These are phyloP conservation scores for Echiichthys vipera DNA, from an alignment of 2,797 vertebrate species.

Conservation along the genomic window DNA sequence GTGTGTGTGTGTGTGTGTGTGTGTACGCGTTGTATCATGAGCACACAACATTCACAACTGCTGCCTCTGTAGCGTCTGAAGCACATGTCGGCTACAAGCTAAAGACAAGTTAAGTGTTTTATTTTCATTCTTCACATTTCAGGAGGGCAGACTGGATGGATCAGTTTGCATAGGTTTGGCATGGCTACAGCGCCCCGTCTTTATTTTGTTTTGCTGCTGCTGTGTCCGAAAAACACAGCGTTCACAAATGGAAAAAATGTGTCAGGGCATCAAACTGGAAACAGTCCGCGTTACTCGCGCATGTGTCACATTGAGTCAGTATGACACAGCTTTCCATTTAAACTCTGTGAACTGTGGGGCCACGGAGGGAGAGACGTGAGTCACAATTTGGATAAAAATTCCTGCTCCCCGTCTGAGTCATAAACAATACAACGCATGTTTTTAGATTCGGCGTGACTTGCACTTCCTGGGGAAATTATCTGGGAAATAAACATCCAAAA, in stretches of 20 bases:
- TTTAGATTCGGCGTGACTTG: neutral
- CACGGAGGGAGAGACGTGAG: neutral
- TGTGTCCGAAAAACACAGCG: slow-evolving; percentile 5
- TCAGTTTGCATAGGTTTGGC: slow-evolving; percentile 82
- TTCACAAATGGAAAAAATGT: neutral
- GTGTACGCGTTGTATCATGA: slow-evolving; percentile 21
- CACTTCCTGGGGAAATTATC: neutral
- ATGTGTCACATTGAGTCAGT: neutral
- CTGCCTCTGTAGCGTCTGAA: slow-evolving; percentile 33
- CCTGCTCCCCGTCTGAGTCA: neutral
- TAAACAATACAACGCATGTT: neutral
- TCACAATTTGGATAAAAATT: neutral
- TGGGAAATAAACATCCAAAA: neutral
- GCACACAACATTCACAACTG: slow-evolving; percentile 41
- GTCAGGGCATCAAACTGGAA: slow-evolving; percentile 5
- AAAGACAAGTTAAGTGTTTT: slow-evolving; percentile 36
- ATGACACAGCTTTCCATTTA: slow-evolving; percentile 13
- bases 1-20: slow-evolving; percentile 9
- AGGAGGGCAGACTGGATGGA: slow-evolving; percentile 52
- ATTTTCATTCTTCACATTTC: slow-evolving; percentile 67
- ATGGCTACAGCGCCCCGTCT: slow-evolving; percentile 34
- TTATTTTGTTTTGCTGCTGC: neutral
- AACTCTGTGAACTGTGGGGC: slow-evolving; percentile 10
- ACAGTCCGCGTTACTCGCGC: neutral
- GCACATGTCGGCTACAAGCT: slow-evolving; percentile 28